Evolutionary conservation across 1,140 invertebrate species (phyloP), one percentile per base, ranked within the genome.

Genomic region (Solenopsis invicta): DNA sequence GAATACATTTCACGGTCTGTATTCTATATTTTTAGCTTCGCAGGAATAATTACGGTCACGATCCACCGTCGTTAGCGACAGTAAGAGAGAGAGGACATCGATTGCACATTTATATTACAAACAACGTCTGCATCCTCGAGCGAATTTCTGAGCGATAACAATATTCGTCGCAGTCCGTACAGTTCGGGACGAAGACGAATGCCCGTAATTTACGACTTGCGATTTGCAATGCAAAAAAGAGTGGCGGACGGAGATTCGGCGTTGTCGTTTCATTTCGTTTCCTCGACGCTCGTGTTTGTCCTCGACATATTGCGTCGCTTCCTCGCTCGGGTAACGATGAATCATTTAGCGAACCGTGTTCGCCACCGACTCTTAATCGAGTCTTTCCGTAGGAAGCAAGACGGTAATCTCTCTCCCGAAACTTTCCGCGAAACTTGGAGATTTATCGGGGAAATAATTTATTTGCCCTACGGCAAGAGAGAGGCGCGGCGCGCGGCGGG

Each of bases 391-490:
- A 54, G 75, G 82, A 85, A 85, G 62, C 82, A 56, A 78, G 74
- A 66, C 71, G 74, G 75, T 85, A 85, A 78, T 78, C 74, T 78
- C 82, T 78, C 48, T 12, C 62, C 54, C n/a, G 10, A 85, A 85
- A 85, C 74, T 85, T 85, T 85, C 61, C 74, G 50, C 61, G 74
- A 67, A 85, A 85, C 72, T 85, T 78, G n/a, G n/a, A n/a, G 74
- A 85, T 85, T 85, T 85, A 85, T 85, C 74, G 82, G 48, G 21
- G 74, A 78, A 85, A 85, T 85, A 85, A 85, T 85, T 85, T 78
- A 85, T 85, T 85, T 85, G 24, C 37, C 45, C 48, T 21, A 52
- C 41, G 69, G 66, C 29, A 6, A 18, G 54, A 37, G 24, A 45
- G 1, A 8, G 41, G 24, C 12, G 62, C n/a, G n/a, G n/a, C n/a